Evolutionary conservation across 2,113 vertebrate species (phyloP).

Genomic region (Forbesichthys agassizii): DNA sequence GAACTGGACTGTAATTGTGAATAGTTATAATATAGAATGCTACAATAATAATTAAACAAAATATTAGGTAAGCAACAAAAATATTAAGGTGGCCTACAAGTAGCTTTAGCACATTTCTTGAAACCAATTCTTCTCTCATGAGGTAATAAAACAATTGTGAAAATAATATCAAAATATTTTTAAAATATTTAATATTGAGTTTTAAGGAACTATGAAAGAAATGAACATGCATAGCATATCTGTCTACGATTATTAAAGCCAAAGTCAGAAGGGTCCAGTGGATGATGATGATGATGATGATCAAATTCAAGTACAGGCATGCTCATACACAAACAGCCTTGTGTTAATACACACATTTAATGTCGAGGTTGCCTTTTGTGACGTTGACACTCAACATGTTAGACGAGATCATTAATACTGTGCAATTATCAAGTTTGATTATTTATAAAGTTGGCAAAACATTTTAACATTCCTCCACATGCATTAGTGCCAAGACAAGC

Average conservation of each 20-base stretch:
- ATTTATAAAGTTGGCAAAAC: slow-evolving; percentile 47
- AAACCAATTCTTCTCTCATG: slow-evolving; percentile 38
- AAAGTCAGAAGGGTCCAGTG: not conserved
- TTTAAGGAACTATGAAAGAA: slow-evolving; percentile 15
- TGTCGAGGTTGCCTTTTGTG: slow-evolving; percentile 66
- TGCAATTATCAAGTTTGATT: slow-evolving; percentile 73
- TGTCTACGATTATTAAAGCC: no score
- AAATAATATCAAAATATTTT: not conserved
- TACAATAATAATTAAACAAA: slow-evolving; percentile 21
- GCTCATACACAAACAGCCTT: slow-evolving; percentile 13
- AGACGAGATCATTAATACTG: slow-evolving; percentile 77
- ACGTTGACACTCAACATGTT: slow-evolving; percentile 68
- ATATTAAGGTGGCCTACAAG: not conserved
- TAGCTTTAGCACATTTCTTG: slow-evolving; percentile 21
- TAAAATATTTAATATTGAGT: slow-evolving; percentile 3
- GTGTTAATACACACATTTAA: slow-evolving; percentile 62
- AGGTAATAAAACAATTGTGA: slow-evolving; percentile 36
- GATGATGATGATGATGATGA: not conserved
- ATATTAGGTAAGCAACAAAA: no score
- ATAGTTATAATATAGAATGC: slow-evolving; percentile 20
- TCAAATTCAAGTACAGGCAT: not conserved
- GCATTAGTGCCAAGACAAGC: slow-evolving; percentile 30
- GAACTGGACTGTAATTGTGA: slow-evolving; percentile 10
- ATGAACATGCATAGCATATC: slow-evolving; percentile 14
- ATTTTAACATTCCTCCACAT: slow-evolving; percentile 28